A percentile compares a stretch with the other conserved stretches of the same genome.
phyloP scores from a whole-genome alignment of 2,888 invertebrate species.

The Spatulosminthurus flaviceps region DNA sequence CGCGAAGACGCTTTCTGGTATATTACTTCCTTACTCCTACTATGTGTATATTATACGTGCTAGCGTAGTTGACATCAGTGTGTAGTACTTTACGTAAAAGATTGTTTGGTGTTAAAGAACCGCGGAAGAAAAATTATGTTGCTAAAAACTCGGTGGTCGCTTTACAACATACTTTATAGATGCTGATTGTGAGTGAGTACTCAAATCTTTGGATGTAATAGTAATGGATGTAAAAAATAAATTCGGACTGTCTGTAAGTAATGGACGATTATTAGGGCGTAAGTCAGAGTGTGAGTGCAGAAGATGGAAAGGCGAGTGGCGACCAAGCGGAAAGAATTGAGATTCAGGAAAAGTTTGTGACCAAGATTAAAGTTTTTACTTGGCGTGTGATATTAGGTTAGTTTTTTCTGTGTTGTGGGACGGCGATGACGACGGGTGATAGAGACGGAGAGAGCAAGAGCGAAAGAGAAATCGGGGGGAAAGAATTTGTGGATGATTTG shows the following conservation, averaged over 20 bases:
- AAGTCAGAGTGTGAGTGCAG: too few species aligned
- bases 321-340: constrained; percentile 8
- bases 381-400: constrained; percentile 18
- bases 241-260: too few species aligned
- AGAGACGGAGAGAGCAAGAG: background rate
- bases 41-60: too few species aligned
- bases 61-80: too few species aligned
- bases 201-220: too few species aligned
- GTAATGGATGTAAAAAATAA: background rate
- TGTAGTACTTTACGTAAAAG: too few species aligned
- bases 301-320: too few species aligned
- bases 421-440: constrained; percentile 9
- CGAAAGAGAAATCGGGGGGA: constrained; percentile 4
- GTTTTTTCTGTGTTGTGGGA: constrained; percentile 10
- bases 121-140: background rate
- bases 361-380: constrained; percentile 18
- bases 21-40: too few species aligned
- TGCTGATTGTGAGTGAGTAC: background rate
- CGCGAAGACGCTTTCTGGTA: background rate
- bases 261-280: too few species aligned
- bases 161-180: background rate
- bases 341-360: constrained; percentile 18
- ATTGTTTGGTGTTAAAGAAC: too few species aligned
- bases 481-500: constrained; percentile 21
- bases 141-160: background rate